Evolutionary conservation across 2,797 vertebrate species (phyloP), one percentile per base, ranked within the genome.

Genomic region (Sternotherus odoratus): DNA sequence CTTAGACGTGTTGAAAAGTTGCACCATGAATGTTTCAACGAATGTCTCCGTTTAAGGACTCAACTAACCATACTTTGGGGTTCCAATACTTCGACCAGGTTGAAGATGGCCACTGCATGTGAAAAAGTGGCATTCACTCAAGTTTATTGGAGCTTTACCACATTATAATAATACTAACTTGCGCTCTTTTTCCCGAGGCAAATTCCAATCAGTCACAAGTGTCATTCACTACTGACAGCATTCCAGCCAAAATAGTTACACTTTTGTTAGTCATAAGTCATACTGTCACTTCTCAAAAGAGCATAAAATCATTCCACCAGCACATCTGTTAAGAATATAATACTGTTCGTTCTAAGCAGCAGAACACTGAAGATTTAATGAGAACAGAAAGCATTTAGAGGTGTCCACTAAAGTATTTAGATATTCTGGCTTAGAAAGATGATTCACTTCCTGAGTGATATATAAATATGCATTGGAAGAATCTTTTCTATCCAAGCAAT

Each of bases 241-340:
- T 39, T 95, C 66, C n/a, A 50, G 85, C 86, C 82, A 66, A 12
- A 39, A 69, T 88, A 2, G 2, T 91, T 95, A 88, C 50, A 33
- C 77, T 91, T 60, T 79, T 80, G 24, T 78, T 85, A 69, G 74
- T 90, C 50, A 91, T 96, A 94, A 97, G 94, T 97, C 82, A 43
- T 74, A 28, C 33, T 33, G 2, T 51, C 51, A 51, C 87, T 91
- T 89, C 91, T 95, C 92, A 74, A 15, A 90, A 95, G 82, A 83
- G 48, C 50, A 79, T 86, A 88, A 89, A 91, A 79, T 85, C 13
- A 12, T 89, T 89, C 83, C 43, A 90, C 26, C 30, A 12, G 66
- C 89, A 88, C 83, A 93, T 96, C 90, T 95, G 88, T 91, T 95
- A 89, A 81, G 92, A 89, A 90, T 92, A 91, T 88, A 85, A 74